Evolutionary conservation across 2,888 invertebrate genomes (phyloP).

Genomic region (Xylota segnis): DNA sequence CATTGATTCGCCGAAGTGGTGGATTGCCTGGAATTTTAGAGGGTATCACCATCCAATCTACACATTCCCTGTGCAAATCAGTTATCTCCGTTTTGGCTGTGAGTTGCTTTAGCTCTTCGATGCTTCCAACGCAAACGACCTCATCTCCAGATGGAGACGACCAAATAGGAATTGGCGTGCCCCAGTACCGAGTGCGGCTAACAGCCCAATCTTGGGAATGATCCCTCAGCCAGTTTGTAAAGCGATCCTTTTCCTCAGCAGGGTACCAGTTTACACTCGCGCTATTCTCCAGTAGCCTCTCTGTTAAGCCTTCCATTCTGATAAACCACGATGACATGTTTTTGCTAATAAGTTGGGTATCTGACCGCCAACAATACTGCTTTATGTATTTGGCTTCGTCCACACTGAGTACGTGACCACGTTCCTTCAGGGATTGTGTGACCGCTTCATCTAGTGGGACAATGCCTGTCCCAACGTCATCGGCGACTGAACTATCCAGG

Average conservation of each 20-base stretch:
- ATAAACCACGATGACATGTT: conserved; percentile 99
- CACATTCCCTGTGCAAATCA: conserved; percentile 96
- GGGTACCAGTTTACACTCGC: conserved; percentile 97
- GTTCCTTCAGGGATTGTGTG: conserved; percentile 90
- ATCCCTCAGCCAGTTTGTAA: conserved; percentile 96
- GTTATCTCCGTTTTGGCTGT: conserved; percentile 90
- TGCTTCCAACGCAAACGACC: conserved; percentile 94
- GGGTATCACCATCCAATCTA: conserved; percentile 95
- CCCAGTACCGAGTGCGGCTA: conserved; percentile 98
- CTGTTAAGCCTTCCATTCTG: conserved; percentile 93
- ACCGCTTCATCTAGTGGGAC: conserved; percentile 97
- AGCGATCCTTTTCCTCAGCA: conserved; percentile 97
- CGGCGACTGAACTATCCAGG: conserved; percentile 94
- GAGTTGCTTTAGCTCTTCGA: conserved; percentile 92
- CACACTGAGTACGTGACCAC: conserved; percentile 89
- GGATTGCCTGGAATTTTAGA: conserved; percentile 93
- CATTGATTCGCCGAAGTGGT: conserved; percentile 91
- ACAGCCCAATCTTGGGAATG: conserved; percentile 98
- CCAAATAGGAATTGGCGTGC: conserved; percentile 98
- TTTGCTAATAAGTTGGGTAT: conserved; percentile 97
- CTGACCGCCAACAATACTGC: conserved; percentile 98
- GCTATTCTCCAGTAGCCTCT: conserved; percentile 90
- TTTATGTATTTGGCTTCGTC: conserved; percentile 94
- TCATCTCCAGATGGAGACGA: conserved; percentile 94
- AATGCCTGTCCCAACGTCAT: conserved; percentile 96